These are phyloP conservation scores for Lasiurus cinereus DNA, from an alignment of 2,113 vertebrate genomes.

Conservation along the genomic window DNA sequence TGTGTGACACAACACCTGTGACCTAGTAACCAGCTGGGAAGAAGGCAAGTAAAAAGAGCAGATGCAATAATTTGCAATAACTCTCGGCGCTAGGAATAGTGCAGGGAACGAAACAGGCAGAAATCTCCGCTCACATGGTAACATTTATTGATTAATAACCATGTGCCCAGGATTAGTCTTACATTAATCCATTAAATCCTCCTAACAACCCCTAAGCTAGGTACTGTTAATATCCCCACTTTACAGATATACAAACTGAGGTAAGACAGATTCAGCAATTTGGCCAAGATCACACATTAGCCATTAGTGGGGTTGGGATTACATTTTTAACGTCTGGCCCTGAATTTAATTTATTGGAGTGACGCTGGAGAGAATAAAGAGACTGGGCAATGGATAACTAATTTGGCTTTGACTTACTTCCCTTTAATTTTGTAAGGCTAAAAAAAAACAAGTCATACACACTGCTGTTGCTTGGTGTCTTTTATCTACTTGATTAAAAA, in stretches of 20 bases:
- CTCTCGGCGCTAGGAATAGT: not conserved
- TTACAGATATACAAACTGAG: not conserved
- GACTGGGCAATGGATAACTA: not conserved
- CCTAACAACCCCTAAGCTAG: not conserved
- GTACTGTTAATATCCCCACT: not conserved
- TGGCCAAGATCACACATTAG: not conserved
- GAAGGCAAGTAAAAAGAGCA: not conserved
- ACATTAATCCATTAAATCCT: not conserved
- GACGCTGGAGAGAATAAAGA: not conserved
- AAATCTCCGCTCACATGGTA: not conserved
- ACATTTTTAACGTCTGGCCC: not conserved
- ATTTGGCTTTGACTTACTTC: not conserved
- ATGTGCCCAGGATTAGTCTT: not conserved
- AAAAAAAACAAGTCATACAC: not conserved
- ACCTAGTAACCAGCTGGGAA: not conserved
- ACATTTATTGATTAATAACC: not conserved
- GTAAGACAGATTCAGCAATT: not conserved
- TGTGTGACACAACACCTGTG: not conserved
- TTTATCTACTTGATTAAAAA: conserved; percentile 24
- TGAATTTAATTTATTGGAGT: too few relatives aligned
- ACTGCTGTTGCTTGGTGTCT: not conserved
- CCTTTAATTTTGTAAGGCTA: conserved; percentile 3
- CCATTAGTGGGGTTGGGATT: not conserved
- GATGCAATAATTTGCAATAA: not conserved
- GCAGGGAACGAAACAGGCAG: not conserved